A percentile compares a stretch with the other conserved stretches of the same genome.
These are phyloP conservation scores for Hofmannophila pseudospretella DNA, from an alignment of 2,888 invertebrate species.

Conservation along the genomic window DNA sequence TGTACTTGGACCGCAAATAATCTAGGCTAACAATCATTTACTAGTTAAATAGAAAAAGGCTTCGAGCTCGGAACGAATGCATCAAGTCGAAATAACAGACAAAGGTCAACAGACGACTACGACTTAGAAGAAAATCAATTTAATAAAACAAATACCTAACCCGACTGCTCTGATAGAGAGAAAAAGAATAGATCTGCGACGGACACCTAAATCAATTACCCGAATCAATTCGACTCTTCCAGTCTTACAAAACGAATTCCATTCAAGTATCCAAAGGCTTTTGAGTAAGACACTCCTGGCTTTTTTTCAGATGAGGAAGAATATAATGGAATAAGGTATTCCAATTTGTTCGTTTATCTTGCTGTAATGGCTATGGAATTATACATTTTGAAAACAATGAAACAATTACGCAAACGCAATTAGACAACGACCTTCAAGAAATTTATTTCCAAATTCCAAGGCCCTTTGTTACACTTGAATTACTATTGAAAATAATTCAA, in stretches of 20 bases:
- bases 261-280: conserved; percentile 26
- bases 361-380: conserved; percentile 1
- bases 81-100: too few species aligned
- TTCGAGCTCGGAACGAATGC: too few species aligned
- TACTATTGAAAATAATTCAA: conserved; percentile 17
- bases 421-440: not conserved
- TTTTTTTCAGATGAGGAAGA: conserved; percentile 13
- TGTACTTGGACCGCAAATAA: too few species aligned
- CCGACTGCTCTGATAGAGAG: not conserved
- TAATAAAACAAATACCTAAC: conserved; percentile 4
- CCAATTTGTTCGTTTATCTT: conserved; percentile 11
- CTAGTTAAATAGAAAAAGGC: too few species aligned
- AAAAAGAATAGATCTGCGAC: conserved; percentile 5
- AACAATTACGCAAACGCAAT: not conserved
- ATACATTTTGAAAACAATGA: not conserved
- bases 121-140: not conserved
- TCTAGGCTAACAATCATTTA: too few species aligned
- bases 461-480: not conserved
- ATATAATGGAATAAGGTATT: conserved; percentile 14
- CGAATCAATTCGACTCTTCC: conserved; percentile 36
- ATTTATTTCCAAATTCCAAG: conserved; percentile 4
- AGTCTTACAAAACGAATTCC: conserved; percentile 32
- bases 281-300: conserved; percentile 20
- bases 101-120: too few species aligned
- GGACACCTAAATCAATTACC: conserved; percentile 38